phyloP scores from a whole-genome alignment of 2,888 invertebrate species.

The Zaprionus bogoriensis region DNA sequence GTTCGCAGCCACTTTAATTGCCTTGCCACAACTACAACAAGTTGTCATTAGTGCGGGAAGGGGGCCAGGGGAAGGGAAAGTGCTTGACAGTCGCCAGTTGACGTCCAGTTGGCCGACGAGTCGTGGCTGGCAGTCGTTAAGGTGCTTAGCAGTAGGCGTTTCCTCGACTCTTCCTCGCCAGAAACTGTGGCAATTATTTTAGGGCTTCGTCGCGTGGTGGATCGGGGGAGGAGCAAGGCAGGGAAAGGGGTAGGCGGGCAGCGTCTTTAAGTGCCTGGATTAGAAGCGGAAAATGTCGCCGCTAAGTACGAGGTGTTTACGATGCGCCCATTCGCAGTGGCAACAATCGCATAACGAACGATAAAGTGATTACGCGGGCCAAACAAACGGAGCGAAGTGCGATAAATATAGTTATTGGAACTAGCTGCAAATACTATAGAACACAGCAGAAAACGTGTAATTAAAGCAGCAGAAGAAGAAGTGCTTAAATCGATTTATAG shows the following conservation, averaged over 20 bases:
- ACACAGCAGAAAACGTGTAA: no score
- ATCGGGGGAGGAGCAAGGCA: no score
- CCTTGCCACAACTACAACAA: constrained; percentile 53
- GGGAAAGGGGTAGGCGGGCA: constrained; percentile 8
- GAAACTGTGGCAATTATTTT: constrained; percentile 53
- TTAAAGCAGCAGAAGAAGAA: no score
- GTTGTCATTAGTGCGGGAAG: constrained; percentile 60
- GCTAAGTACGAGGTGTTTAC: constrained; percentile 30
- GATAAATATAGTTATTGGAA: no score
- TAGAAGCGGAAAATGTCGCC: constrained; percentile 25
- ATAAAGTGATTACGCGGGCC: constrained; percentile 1
- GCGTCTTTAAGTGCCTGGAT: constrained; percentile 51
- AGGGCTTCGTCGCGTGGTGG: constrained; percentile 65
- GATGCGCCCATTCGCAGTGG: constrained; percentile 4
- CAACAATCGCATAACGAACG: neutral
- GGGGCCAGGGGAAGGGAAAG: constrained; percentile 13
- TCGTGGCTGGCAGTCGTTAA: constrained; percentile 59
- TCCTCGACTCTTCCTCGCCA: constrained; percentile 26
- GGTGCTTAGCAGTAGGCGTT: constrained; percentile 72
- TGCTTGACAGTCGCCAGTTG: constrained; percentile 30
- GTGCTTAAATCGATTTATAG: no score
- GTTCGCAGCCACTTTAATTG: constrained; percentile 69
- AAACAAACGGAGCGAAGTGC: no score
- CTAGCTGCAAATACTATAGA: no score
- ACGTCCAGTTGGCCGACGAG: constrained; percentile 38